Evolutionary conservation across 1,140 invertebrate genomes (phyloP), one percentile per base, ranked within the genome.

Genomic region (Drosophila eugracilis): DNA sequence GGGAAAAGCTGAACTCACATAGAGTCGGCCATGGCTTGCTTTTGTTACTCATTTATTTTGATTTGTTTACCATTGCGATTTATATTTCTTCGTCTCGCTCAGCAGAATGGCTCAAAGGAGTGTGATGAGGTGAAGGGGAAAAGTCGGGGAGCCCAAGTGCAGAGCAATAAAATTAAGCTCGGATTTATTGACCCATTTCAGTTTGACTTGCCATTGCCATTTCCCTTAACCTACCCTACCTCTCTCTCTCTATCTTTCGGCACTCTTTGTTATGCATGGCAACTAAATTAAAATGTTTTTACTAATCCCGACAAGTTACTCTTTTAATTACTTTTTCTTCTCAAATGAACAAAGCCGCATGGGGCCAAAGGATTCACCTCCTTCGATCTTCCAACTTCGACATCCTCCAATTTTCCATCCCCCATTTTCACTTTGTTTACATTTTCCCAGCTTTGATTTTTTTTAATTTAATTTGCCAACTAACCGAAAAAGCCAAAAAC

Each of bases 21-120:
- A 17, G 54, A 55, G 36, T 54, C 15, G 49, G 30, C 32, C 45
- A 55, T 52, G 63, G 52, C 71, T 53, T 67, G 83, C 74, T 72
- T 88, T 88, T 88, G 83, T 83, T 88, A 88, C 83, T 88, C 83
- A 88, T 88, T 88, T 88, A 88, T 88, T 88, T 88, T 88, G 83
- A 88, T 88, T 88, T 88, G 83, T 88, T 88, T 88, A 88, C 83
- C 71, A 88, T 88, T 88, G 83, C 83, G 83, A 88, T 81, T 88
- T 88, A 88, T 88, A 88, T 88, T 86, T 85, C 67, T 86, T 86
- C 80, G 66, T 72, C 65, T 75, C 69, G 37, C 36, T 59, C 37
- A 34, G 65, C 65, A 44, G 26, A 42, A 57, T 48, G 44, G 54
- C 54, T 58, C 15, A 37, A 53, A 62, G 47, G 32, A 32, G 28